Percentiles rank a stretch among this genome's conserved stretches.
phyloP scores from a whole-genome alignment of 2,888 invertebrate species.

The Phyllotreta striolata region DNA sequence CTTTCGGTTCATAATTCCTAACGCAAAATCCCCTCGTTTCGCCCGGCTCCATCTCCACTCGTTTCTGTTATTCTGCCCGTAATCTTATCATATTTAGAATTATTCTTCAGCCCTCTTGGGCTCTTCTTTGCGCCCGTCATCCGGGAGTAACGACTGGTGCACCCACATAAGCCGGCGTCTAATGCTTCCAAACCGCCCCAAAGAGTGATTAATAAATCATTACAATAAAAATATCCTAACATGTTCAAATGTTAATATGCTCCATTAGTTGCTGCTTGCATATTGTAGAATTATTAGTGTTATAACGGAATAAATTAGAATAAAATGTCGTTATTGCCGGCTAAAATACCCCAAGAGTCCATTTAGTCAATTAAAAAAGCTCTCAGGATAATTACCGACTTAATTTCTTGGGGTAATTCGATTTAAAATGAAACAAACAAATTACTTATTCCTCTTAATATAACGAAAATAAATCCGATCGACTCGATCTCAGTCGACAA shows the following conservation, averaged over 20 bases:
- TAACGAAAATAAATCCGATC: slow-evolving; percentile 12
- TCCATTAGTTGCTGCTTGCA: too few species aligned
- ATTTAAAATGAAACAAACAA: slow-evolving; percentile 25
- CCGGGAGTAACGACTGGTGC: neutral
- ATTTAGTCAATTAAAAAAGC: too few species aligned
- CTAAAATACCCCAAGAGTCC: too few species aligned
- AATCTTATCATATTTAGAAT: slow-evolving; percentile 20
- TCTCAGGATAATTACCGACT: slow-evolving; percentile 21
- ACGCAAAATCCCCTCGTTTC: slow-evolving; percentile 5
- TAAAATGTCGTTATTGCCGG: too few species aligned
- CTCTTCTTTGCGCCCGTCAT: neutral
- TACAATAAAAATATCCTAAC: too few species aligned
- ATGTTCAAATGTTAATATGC: too few species aligned
- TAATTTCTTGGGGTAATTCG: slow-evolving; percentile 13
- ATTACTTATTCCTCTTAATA: slow-evolving; percentile 22
- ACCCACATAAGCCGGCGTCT: neutral
- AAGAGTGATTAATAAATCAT: too few species aligned
- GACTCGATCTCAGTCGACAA: slow-evolving; percentile 13
- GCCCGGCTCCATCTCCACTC: slow-evolving; percentile 8
- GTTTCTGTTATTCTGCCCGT: slow-evolving; percentile 18
- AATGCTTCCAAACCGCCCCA: too few species aligned
- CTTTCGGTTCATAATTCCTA: slow-evolving; percentile 8
- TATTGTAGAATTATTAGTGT: too few species aligned
- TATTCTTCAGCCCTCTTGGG: slow-evolving; percentile 3
- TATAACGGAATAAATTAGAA: too few species aligned